These are phyloP conservation scores for Lagocephalus sceleratus DNA, from an alignment of 2,797 vertebrate species.

Conservation along the genomic window DNA sequence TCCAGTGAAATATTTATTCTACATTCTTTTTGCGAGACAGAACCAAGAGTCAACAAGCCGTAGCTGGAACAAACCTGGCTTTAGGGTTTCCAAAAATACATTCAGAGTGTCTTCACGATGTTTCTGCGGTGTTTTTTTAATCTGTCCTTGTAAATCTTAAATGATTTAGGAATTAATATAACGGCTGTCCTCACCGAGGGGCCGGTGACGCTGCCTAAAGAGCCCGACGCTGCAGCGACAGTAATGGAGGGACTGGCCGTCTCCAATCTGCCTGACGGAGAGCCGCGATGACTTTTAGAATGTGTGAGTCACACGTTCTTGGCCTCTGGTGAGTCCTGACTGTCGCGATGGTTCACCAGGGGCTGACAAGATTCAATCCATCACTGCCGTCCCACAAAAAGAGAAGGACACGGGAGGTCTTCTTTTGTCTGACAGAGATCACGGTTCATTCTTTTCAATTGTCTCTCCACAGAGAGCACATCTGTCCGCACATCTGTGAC, in stretches of 20 bases:
- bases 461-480: conserved; percentile 8
- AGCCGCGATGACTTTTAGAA: conserved; percentile 63
- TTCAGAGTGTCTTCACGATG: too few relatives aligned
- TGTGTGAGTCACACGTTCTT: conserved; percentile 63
- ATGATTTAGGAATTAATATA: conserved; percentile 6
- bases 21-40: too few relatives aligned
- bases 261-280: conserved; percentile 32
- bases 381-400: conserved; percentile 54
- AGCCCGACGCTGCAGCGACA: conserved; percentile 28
- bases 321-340: conserved; percentile 60
- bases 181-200: conserved; percentile 7
- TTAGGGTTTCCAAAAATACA: too few relatives aligned
- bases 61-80: too few relatives aligned
- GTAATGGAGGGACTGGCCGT: conserved; percentile 41
- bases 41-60: too few relatives aligned
- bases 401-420: conserved; percentile 52
- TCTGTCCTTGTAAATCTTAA: too few relatives aligned
- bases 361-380: conserved; percentile 60
- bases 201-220: conserved; percentile 24
- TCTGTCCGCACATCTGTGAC: conserved; percentile 1
- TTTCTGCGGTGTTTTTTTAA: too few relatives aligned
- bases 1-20: too few relatives aligned
- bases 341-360: conserved; percentile 59
- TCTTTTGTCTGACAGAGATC: conserved; percentile 41
- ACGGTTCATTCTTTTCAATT: conserved; percentile 12